Conservation (phyloP, 2,888 invertebrate species). For the Nephrotoma flavescens region DNA sequence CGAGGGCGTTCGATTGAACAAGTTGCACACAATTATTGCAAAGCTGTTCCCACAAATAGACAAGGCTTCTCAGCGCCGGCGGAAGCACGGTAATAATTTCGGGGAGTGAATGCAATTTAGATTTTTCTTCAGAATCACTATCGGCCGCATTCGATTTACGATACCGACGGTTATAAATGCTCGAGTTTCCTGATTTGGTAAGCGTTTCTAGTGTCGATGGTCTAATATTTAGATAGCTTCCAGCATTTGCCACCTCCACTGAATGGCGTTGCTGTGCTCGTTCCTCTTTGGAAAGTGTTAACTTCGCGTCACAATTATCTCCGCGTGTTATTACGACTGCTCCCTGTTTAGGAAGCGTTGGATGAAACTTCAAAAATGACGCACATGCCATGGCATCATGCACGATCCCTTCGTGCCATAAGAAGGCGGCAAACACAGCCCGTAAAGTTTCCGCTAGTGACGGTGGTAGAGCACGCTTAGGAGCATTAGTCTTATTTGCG, state of each 20-base stretch:
- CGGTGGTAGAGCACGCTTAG: constrained; percentile 78
- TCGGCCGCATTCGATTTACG: constrained; percentile 26
- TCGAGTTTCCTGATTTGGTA: constrained; percentile 64
- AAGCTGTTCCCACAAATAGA: constrained; percentile 82
- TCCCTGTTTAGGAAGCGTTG: constrained; percentile 65
- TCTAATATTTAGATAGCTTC: constrained; percentile 62
- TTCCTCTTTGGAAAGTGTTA: constrained; percentile 36
- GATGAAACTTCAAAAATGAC: constrained; percentile 89
- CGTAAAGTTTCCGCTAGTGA: constrained; percentile 83
- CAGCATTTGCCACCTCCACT: constrained; percentile 63
- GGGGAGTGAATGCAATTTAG: constrained; percentile 28
- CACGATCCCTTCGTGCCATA: constrained; percentile 95
- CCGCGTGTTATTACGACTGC: constrained; percentile 55
- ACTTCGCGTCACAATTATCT: constrained; percentile 27
- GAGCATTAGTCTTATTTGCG: constrained; percentile 14
- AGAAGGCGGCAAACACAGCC: constrained; percentile 89
- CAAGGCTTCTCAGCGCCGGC: constrained; percentile 73
- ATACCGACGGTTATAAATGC: constrained; percentile 55
- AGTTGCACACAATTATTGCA: constrained; percentile 50
- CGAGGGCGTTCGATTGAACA: constrained; percentile 29
- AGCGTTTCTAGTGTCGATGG: constrained; percentile 63
- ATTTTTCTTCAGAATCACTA: constrained; percentile 16
- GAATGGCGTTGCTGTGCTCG: constrained; percentile 68
- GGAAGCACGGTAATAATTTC: constrained; percentile 59
- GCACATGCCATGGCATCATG: constrained; percentile 98